Evolutionary conservation across 2,113 vertebrate genomes (phyloP).

Genomic region (Clarias gariepinus): DNA sequence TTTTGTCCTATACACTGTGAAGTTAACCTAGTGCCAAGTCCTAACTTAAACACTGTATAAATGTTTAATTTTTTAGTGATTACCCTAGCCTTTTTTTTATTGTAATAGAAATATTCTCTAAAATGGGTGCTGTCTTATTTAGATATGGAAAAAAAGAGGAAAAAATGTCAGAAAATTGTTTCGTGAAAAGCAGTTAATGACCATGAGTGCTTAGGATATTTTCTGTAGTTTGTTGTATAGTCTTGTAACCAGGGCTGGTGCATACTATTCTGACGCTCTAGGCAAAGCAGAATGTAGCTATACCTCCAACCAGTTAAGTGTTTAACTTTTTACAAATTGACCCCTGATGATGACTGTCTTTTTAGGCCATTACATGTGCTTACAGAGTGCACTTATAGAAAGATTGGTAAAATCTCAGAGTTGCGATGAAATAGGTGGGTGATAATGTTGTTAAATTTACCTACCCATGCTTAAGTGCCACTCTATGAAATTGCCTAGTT

Average conservation of each 20-base stretch:
- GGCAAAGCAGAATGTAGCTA: constrained; percentile 6
- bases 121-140: constrained; percentile 69
- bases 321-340: not conserved
- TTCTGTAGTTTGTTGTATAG: constrained; percentile 65
- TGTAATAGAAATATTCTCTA: constrained; percentile 63
- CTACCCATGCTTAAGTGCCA: not conserved
- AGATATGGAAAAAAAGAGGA: constrained; percentile 24
- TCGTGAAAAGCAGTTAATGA: constrained; percentile 61
- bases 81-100: constrained; percentile 50
- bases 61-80: constrained; percentile 40
- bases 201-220: constrained; percentile 76
- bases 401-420: not conserved
- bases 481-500: constrained; percentile 6
- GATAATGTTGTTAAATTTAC: not conserved
- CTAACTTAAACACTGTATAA: constrained; percentile 46
- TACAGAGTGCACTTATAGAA: not conserved
- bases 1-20: constrained; percentile 52
- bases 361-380: not conserved
- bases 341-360: not conserved
- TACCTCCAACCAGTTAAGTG: not conserved
- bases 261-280: constrained; percentile 4
- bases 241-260: constrained; percentile 24
- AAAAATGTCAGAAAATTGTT: constrained; percentile 61
- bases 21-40: constrained; percentile 50
- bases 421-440: not conserved